phyloP scores from a whole-genome alignment of 2,797 vertebrate species.

The Crypturellus tataupa region DNA sequence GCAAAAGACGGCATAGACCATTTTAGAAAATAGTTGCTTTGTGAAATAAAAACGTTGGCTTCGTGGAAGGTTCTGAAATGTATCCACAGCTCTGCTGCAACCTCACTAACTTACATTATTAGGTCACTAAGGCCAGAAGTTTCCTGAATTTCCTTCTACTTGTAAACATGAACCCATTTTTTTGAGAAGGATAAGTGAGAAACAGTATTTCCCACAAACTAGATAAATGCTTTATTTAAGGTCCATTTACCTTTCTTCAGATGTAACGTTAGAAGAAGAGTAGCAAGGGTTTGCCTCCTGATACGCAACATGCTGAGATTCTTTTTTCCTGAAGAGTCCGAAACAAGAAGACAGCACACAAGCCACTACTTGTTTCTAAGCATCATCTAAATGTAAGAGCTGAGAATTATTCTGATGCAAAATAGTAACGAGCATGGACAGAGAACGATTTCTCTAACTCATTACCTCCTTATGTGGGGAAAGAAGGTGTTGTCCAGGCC shows the following conservation, averaged over 20 bases:
- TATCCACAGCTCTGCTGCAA: neutral
- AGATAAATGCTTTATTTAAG: neutral
- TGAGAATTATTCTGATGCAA: neutral
- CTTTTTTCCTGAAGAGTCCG: neutral
- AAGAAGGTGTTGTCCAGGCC: neutral
- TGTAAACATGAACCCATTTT: neutral
- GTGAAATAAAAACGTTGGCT: neutral
- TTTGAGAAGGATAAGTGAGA: neutral
- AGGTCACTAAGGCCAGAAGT: neutral
- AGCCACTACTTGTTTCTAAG: slow-evolving; percentile 20
- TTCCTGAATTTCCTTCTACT: neutral
- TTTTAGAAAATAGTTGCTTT: neutral
- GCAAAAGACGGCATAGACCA: neutral
- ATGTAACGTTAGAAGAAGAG: neutral
- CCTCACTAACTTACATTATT: neutral
- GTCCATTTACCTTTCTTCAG: neutral
- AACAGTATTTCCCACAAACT: neutral
- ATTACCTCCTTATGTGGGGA: fast-evolving
- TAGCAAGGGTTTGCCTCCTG: neutral
- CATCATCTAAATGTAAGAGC: neutral
- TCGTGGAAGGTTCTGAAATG: neutral
- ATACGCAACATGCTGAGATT: neutral
- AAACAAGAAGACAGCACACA: neutral
- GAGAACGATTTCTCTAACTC: neutral
- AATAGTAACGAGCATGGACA: neutral